phyloP scores from a whole-genome alignment of 2,797 vertebrate genomes.

The Sebastes iracundus region DNA sequence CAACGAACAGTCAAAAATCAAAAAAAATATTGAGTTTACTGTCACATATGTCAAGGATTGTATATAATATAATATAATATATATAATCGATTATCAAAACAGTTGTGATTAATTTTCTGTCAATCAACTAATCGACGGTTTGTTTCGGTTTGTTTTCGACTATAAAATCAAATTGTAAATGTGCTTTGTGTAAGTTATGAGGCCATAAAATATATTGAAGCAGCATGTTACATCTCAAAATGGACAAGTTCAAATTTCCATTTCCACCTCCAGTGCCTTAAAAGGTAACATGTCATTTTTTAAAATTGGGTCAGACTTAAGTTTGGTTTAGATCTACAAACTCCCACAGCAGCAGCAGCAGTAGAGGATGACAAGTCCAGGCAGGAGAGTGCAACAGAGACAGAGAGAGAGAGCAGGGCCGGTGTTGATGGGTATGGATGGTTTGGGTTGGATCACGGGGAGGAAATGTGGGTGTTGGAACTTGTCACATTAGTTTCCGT shows the following conservation, averaged over 20 bases:
- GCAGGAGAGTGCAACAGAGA: slow-evolving; percentile 10
- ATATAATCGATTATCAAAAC: not conserved
- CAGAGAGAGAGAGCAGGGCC: slow-evolving; percentile 22
- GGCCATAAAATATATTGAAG: not conserved
- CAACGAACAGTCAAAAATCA: not conserved
- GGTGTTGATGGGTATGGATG: slow-evolving; percentile 19
- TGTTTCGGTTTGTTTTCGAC: not conserved
- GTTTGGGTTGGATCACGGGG: slow-evolving; percentile 33
- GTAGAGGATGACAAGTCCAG: slow-evolving; percentile 17
- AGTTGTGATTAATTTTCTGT: not conserved
- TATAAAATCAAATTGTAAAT: not conserved
- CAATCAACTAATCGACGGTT: not conserved
- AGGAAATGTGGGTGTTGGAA: slow-evolving; percentile 58
- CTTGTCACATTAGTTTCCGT: slow-evolving; percentile 61
- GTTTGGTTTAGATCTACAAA: slow-evolving; percentile 5
- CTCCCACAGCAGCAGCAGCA: not conserved
- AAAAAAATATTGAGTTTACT: not conserved
- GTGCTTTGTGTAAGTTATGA: not conserved
- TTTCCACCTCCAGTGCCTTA: not conserved
- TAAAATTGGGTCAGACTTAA: not conserved
- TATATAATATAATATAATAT: too few relatives aligned
- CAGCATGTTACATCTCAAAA: not conserved
- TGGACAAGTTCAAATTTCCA: not conserved
- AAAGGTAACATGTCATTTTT: not conserved
- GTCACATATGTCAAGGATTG: too few relatives aligned